Percentiles rank a stretch among this genome's conserved stretches.
Conservation (phyloP, 2,113 vertebrate species). For the Cyanoliseus patagonus region DNA sequence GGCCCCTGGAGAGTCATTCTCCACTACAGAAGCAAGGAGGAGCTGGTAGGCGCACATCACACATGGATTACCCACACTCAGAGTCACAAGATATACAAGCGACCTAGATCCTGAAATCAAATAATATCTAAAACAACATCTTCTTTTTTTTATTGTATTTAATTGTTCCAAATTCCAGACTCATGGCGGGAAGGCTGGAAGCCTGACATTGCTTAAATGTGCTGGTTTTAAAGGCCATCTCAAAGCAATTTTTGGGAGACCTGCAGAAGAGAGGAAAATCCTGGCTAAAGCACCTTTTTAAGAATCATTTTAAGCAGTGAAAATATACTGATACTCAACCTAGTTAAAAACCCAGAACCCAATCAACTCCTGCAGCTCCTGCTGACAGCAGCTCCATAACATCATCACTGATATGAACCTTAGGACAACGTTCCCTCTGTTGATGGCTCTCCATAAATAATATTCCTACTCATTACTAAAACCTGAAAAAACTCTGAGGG, state of each 20-base stretch:
- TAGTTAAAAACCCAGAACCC: constrained; percentile 23
- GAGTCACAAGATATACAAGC: not conserved
- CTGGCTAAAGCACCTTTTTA: not conserved
- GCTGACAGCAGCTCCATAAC: constrained; percentile 28
- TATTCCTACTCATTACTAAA: constrained; percentile 27
- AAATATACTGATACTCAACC: constrained; percentile 28
- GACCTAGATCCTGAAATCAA: not conserved
- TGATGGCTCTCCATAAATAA: constrained; percentile 42
- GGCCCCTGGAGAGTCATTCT: not conserved
- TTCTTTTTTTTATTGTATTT: not conserved
- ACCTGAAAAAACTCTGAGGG: constrained; percentile 1
- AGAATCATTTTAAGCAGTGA: not conserved
- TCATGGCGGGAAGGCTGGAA: not conserved
- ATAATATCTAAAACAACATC: not conserved
- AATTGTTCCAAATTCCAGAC: not conserved
- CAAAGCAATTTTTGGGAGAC: not conserved
- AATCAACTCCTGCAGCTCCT: constrained; percentile 11
- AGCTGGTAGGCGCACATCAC: rapidly evolving
- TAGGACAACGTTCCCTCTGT: not conserved
- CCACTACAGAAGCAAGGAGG: not conserved
- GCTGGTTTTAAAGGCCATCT: not conserved
- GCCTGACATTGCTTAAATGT: not conserved
- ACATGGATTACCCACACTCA: not conserved
- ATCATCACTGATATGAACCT: constrained; percentile 32
- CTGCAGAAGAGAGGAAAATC: not conserved